Percentiles rank a stretch among this genome's conserved stretches.
Conservation (phyloP, 2,888 invertebrate genomes). For the Hydraecia micacea region DNA sequence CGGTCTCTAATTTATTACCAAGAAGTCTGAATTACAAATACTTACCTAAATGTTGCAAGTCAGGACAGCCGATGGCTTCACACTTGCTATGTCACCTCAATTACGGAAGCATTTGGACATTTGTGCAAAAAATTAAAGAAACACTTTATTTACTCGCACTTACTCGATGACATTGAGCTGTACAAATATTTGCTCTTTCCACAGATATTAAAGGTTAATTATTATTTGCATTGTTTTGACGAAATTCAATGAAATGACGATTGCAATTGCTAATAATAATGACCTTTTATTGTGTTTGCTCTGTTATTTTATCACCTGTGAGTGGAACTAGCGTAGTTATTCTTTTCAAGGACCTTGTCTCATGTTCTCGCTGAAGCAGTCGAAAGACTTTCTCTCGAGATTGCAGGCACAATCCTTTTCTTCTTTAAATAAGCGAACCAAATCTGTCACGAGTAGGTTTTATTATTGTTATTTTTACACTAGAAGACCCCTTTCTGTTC, state of each 20-base stretch:
- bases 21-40: slow-evolving; percentile 28
- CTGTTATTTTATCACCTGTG: slow-evolving; percentile 14
- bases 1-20: slow-evolving; percentile 18
- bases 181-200: slow-evolving; percentile 40
- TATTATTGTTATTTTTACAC: background rate
- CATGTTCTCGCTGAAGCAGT: background rate
- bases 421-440: too few species aligned
- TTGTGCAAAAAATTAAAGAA: slow-evolving; percentile 41
- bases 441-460: background rate
- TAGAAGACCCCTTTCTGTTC: background rate
- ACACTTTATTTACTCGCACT: slow-evolving; percentile 38
- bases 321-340: background rate
- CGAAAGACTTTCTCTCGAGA: background rate
- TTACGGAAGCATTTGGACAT: slow-evolving; percentile 39
- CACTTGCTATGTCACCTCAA: slow-evolving; percentile 33
- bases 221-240: slow-evolving; percentile 38
- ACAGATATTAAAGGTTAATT: slow-evolving; percentile 25
- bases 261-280: slow-evolving; percentile 4
- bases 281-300: background rate
- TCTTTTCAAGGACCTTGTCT: background rate
- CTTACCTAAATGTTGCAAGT: slow-evolving; percentile 47
- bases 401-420: background rate
- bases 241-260: slow-evolving; percentile 3
- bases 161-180: slow-evolving; percentile 41
- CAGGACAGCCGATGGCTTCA: slow-evolving; percentile 10